Evolutionary conservation across 2,797 vertebrate genomes (phyloP).

Genomic region (Lagocephalus sceleratus): DNA sequence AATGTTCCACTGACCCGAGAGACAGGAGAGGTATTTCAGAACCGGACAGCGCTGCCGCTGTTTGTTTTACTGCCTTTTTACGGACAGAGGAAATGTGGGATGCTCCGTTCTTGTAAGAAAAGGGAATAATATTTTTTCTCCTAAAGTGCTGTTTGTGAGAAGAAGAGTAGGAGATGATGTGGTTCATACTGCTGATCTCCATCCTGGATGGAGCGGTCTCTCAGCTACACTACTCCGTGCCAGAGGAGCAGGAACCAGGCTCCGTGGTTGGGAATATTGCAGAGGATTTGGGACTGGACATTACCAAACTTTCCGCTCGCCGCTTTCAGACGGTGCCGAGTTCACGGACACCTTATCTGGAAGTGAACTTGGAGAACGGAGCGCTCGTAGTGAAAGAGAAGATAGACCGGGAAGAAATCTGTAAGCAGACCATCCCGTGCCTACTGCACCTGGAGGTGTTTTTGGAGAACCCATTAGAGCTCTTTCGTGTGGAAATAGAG

Average conservation of each 20-base stretch:
- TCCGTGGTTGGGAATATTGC: conserved; percentile 98
- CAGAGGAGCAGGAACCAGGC: conserved; percentile 95
- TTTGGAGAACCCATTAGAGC: conserved; percentile 94
- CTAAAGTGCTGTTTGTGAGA: conserved; percentile 64
- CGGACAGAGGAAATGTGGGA: conserved; percentile 66
- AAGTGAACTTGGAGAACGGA: conserved; percentile 94
- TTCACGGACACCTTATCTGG: conserved; percentile 91
- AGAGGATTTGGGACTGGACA: conserved; percentile 97
- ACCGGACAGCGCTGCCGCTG: conserved; percentile 55
- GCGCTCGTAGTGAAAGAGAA: conserved; percentile 92
- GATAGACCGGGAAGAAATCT: conserved; percentile 95
- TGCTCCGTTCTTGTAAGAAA: conserved; percentile 57
- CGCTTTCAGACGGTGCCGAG: conserved; percentile 94
- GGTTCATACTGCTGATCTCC: conserved; percentile 84
- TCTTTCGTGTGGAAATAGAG: conserved; percentile 95
- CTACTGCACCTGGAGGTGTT: conserved; percentile 96
- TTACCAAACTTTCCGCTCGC: conserved; percentile 97
- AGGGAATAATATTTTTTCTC: conserved; percentile 62
- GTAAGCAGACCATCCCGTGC: conserved; percentile 90
- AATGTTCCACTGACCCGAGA: conserved; percentile 70
- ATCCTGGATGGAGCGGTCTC: conserved; percentile 84
- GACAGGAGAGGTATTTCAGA: conserved; percentile 59
- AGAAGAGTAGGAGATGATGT: conserved; percentile 83
- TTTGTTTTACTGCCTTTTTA: conserved; percentile 56
- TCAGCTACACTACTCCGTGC: conserved; percentile 95